Conservation (phyloP, 53 echinoderm and acorn worm species). For the Astropecten irregularis region DNA sequence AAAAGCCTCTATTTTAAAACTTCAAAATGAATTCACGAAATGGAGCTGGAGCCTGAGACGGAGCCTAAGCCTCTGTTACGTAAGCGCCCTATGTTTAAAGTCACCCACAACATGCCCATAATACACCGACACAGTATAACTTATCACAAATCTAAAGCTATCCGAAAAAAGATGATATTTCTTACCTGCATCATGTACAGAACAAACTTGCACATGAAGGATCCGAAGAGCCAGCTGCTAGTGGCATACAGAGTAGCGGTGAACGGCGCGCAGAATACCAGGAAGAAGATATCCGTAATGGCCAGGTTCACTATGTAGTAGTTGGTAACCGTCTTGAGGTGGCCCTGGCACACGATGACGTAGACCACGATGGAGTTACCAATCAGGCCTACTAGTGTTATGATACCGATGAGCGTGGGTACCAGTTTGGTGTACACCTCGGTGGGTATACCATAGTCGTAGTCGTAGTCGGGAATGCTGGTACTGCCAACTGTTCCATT, state of each 20-base stretch:
- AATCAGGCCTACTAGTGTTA: slow-evolving; percentile 67
- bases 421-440: slow-evolving; percentile 52
- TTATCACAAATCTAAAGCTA: no score
- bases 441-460: neutral
- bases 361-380: slow-evolving; percentile 79
- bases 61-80: no score
- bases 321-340: slow-evolving; percentile 77
- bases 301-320: slow-evolving; percentile 82
- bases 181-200: slow-evolving; percentile 84
- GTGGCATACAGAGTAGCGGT: slow-evolving; percentile 74
- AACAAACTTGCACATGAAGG: slow-evolving; percentile 83
- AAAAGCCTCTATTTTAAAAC: no score
- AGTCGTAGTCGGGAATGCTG: neutral
- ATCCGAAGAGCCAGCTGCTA: slow-evolving; percentile 70
- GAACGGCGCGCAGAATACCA: slow-evolving; percentile 79
- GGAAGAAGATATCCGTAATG: slow-evolving; percentile 72
- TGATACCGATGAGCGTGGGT: slow-evolving; percentile 66
- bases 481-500: neutral
- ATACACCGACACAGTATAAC: no score
- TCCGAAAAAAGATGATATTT: no score
- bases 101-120: no score
- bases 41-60: no score
- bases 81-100: no score
- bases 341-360: slow-evolving; percentile 74
- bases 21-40: no score